phyloP scores from a whole-genome alignment of 2,797 vertebrate genomes.

The Okamejei kenojei region DNA sequence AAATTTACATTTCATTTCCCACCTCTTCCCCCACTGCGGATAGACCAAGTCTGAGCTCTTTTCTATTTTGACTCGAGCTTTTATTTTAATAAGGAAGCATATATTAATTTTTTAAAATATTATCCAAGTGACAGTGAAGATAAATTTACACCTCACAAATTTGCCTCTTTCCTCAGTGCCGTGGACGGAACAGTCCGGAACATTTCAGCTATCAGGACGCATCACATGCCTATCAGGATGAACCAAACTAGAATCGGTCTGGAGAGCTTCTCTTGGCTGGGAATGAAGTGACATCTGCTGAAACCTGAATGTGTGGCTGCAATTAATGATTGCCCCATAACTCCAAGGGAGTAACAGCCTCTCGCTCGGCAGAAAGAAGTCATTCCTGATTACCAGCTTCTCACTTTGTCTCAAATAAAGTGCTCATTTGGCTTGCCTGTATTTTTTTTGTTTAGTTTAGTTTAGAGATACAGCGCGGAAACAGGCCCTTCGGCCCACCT shows the following conservation, averaged over 20 bases:
- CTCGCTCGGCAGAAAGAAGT: not conserved
- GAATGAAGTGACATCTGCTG: not conserved
- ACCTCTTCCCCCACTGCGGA: not conserved
- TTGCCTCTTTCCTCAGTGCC: no score
- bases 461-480: no score
- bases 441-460: not conserved
- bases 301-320: not conserved
- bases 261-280: no score
- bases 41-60: not conserved
- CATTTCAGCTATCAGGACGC: no score
- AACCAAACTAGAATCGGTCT: no score
- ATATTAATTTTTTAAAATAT: not conserved
- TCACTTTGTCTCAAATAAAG: not conserved
- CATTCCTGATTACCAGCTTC: not conserved
- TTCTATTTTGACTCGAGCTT: not conserved
- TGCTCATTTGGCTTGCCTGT: not conserved
- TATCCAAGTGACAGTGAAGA: no score
- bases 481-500: no score
- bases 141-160: no score
- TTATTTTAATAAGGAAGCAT: not conserved
- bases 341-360: not conserved
- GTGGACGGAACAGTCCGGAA: no score
- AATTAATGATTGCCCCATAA: not conserved
- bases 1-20: not conserved
- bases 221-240: no score